Evolutionary conservation across 2,888 invertebrate genomes (phyloP), one percentile per base, ranked within the genome.

Genomic region (Luperina nickerlii): DNA sequence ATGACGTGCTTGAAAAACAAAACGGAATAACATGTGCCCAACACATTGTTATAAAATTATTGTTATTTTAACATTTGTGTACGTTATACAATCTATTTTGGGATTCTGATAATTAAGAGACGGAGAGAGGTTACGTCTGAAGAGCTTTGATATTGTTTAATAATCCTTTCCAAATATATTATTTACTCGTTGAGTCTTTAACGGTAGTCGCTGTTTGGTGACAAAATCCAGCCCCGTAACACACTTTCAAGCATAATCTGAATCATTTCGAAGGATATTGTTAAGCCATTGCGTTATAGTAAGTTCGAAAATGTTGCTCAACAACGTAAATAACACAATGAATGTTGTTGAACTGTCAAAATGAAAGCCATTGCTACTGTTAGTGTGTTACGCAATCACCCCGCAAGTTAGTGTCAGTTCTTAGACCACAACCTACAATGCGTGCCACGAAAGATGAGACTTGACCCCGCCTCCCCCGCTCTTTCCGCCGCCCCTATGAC

Each of bases 11-110:
- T 66, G 27, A 45, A 82, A 85, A 84, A 84, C 74, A 82, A 86
- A 76, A 73, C 66, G 18, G 66, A 45, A 68, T 54, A 86, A 83
- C 84, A 85, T 83, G 76, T 85, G 84, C 74, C 18, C 45, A 5
- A 32, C 84, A 85, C 79, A 87, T 87, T 85, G 87, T 84, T 83
- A 86, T 78, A n/a, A 79, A 74, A 83, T 76, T 83, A 84, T 84
- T 85, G 84, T 85, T 85, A 83, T 79, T 83, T 38, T 13, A 66
- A 75, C 83, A 77, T 86, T 86, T 63, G 83, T 84, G n/a, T 86
- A 73, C 24, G 45, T 72, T 82, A 63, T 20, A 13, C 62, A 38
- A 42, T 67, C 84, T 87, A 85, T 85, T 87, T 85, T 65, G 0
- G 76, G 66, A 76, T 67, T 6, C 38, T 38, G 79, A 87, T 86